Evolutionary conservation across 2,888 invertebrate species (phyloP).

Genomic region (Agrotis ipsilon): DNA sequence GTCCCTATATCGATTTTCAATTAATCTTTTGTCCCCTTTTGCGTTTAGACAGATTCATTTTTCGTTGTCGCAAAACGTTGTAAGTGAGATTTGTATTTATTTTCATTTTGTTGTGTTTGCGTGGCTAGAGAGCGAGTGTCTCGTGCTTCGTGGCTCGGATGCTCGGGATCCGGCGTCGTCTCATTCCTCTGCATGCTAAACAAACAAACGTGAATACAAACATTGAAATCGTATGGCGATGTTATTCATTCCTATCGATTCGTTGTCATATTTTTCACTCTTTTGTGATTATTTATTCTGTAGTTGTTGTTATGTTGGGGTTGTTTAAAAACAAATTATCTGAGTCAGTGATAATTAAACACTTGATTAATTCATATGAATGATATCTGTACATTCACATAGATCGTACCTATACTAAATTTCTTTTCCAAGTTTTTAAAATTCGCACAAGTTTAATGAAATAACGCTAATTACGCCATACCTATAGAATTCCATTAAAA

Average conservation of each 20-base stretch:
- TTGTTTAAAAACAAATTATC: slow-evolving; percentile 26
- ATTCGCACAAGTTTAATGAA: neutral
- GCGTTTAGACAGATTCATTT: slow-evolving; percentile 83
- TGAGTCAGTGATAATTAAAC: neutral
- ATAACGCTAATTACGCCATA: slow-evolving; percentile 33
- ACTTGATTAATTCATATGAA: neutral
- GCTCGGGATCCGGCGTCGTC: slow-evolving; percentile 69
- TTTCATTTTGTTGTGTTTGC: slow-evolving; percentile 80
- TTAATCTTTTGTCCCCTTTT: slow-evolving; percentile 88
- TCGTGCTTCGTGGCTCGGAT: slow-evolving; percentile 55
- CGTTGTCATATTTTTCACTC: slow-evolving; percentile 69
- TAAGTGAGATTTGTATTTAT: slow-evolving; percentile 77
- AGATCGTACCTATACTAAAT: too few relatives aligned
- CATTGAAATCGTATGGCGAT: slow-evolving; percentile 81
- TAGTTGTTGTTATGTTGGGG: slow-evolving; percentile 40
- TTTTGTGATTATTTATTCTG: slow-evolving; percentile 58
- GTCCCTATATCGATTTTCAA: slow-evolving; percentile 87
- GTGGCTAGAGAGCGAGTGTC: slow-evolving; percentile 49
- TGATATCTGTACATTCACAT: neutral
- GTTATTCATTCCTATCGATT: slow-evolving; percentile 82
- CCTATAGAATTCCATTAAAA: slow-evolving; percentile 46
- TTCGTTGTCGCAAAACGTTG: slow-evolving; percentile 75
- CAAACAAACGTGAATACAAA: slow-evolving; percentile 82
- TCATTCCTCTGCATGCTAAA: slow-evolving; percentile 80
- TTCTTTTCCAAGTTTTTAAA: neutral